Base-by-base conservation (phyloP, 2,888 invertebrate species). In the Masnerella sp. region DNA sequence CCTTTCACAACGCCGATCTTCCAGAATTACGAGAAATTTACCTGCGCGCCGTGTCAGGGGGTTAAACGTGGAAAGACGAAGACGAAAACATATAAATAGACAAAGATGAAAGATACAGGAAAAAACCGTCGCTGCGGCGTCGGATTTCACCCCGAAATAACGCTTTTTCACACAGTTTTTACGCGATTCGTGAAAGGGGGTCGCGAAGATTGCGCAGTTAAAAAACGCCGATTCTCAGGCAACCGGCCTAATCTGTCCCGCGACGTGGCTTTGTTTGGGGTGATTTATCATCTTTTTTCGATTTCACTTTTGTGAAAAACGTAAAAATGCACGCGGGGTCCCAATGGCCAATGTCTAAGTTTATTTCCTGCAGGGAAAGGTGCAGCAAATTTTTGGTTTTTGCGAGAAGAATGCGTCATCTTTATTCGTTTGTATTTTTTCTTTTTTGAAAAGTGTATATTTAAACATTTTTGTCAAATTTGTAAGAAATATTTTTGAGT, bases 71-170 rank as follows among this genome's bases (percentile, higher is more conserved):
- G 20, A 5, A 2, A 3, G 32, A 32, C 7, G n/a, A 12, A 11
- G 12, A 43, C 3, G 3, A 47, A 42, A 25, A 17, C n/a, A n/a
- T n/a, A n/a, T n/a, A n/a, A n/a, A n/a, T n/a, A n/a, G n/a, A n/a
- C n/a, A n/a, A n/a, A n/a, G n/a, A n/a, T n/a, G n/a, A 18, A 32
- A 25, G 38, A 18, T n/a, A n/a, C n/a, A 49, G 22, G 32, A 67
- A 73, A 72, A 76, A 72, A 56, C 76, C 75, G 36, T 49, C 77
- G 54, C 45, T 61, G 61, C 72, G 79, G 86, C 82, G 70, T 86
- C 83, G 80, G 72, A 82, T 87, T 87, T 87, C 87, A 85, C 85
- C 85, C 85, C 80, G 75, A 84, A 87, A 85, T 85, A 86, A 87
- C 86, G 87, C 81, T 86, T 87, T 87, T 87, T 87, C 76, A 76